These are phyloP conservation scores for Macaca nemestrina DNA, from an alignment of 2,113 vertebrate genomes.

Conservation along the genomic window DNA sequence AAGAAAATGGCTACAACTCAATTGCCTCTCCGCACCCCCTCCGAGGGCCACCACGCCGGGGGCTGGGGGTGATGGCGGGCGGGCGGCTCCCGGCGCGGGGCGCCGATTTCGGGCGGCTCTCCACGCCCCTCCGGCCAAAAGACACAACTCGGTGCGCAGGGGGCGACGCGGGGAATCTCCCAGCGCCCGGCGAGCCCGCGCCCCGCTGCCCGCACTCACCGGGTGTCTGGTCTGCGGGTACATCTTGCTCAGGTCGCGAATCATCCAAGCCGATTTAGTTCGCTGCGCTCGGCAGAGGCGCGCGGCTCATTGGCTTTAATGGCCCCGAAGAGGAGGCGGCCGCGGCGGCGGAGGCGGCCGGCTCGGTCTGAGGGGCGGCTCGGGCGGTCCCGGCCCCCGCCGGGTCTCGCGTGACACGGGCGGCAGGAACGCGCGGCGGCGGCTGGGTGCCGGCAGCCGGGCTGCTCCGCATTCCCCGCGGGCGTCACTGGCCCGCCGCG, in stretches of 20 bases:
- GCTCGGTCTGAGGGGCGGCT: slow-evolving; percentile 61
- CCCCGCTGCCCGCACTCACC: slow-evolving; percentile 81
- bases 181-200: not conserved
- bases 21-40: slow-evolving; percentile 49
- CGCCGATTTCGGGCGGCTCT: not conserved
- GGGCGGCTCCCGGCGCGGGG: not conserved
- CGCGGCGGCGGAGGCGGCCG: slow-evolving; percentile 35
- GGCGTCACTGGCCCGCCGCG: slow-evolving; percentile 79
- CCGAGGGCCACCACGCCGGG: not conserved
- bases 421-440: slow-evolving; percentile 26
- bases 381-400: slow-evolving; percentile 58
- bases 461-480: slow-evolving; percentile 81
- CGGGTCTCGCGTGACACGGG: slow-evolving; percentile 74
- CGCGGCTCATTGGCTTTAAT: slow-evolving; percentile 78
- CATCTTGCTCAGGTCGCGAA: slow-evolving; percentile 91
- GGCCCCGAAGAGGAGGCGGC: slow-evolving; percentile 51
- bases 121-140: not conserved
- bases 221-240: slow-evolving; percentile 90
- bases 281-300: slow-evolving; percentile 75
- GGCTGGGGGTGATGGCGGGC: not conserved
- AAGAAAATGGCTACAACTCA: slow-evolving; percentile 87
- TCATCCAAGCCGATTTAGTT: slow-evolving; percentile 86
- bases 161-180: not conserved
- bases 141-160: not conserved
- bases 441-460: slow-evolving; percentile 68